Base-by-base conservation (phyloP, 2,113 vertebrate genomes). In the Reinhardtius hippoglossoides region DNA sequence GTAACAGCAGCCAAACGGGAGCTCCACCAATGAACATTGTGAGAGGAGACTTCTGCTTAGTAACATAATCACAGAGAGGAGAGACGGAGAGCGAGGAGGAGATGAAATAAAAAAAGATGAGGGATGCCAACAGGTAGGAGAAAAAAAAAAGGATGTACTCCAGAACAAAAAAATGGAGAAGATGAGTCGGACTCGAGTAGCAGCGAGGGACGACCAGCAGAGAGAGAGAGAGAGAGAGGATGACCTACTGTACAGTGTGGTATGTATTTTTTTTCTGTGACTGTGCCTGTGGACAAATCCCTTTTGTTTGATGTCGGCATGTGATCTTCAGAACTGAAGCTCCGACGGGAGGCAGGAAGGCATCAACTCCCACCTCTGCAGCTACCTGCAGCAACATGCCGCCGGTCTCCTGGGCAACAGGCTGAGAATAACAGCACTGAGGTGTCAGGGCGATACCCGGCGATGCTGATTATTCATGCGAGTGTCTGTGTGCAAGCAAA, bases 11-110 rank as follows among this genome's bases (percentile, higher is more conserved):
- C 84, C 77, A 77, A 90, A 88, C 85, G 87, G 2, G 69, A 87
- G 80, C 82, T 90, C 87, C 54, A 52, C 92, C 92, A 94, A 92
- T 91, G 89, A 90, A 80, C 84, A 84, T 78, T 82, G 87, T 80
- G 83, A 67, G 59, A 63, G 54, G 50, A 80, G 84, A 92, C 77
- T 80, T 93, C 89, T 93, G 92, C 92, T 90, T 92, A 88, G 91
- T 91, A 93, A 93, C 92, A 92, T 89, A 80, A 82, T 74, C 84
- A 48, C 40, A 77, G 72, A 67, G 63, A 18, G 56, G 46, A 82
- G 76, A 70, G 40, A 48, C 37, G 18, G 71, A 69, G 42, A 63
- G 59, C 2, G 31, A 74, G 67, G 48, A 21, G 24, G 63, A 46
- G 31, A 31, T 31, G 31, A 31, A 31, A 31, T 31, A 31, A 31